Evolutionary conservation across 2,888 invertebrate species (phyloP).

Genomic region (Archips xylosteana): DNA sequence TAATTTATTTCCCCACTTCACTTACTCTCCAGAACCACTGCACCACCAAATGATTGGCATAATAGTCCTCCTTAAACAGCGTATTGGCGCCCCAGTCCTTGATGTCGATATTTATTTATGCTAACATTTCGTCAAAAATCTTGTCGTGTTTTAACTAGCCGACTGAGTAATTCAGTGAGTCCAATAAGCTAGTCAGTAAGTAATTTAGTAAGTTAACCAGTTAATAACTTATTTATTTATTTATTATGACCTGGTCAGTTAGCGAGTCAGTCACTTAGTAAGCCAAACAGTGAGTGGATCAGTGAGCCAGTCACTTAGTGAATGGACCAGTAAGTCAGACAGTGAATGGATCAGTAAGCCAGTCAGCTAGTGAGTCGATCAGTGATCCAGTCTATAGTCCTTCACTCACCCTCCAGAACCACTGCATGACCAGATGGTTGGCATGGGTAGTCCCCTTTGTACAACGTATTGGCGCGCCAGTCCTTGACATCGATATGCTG

Average conservation of each 20-base stretch:
- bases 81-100: slow-evolving; percentile 99
- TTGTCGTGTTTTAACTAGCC: slow-evolving; percentile 71
- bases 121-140: slow-evolving; percentile 94
- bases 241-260: background rate
- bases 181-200: too few species aligned
- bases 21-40: slow-evolving; percentile 98
- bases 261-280: background rate
- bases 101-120: slow-evolving; percentile 94
- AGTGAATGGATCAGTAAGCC: too few species aligned
- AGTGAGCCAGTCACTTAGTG: too few species aligned
- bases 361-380: too few species aligned
- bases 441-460: slow-evolving; percentile 99
- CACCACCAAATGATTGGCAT: slow-evolving; percentile 97
- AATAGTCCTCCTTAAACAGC: slow-evolving; percentile 99
- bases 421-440: slow-evolving; percentile 98
- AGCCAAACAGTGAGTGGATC: too few species aligned
- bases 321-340: too few species aligned
- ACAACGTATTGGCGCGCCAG: slow-evolving; percentile 98
- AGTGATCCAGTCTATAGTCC: background rate
- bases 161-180: too few species aligned
- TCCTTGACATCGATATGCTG: slow-evolving; percentile 99
- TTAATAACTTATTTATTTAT: background rate
- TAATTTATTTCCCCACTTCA: too few species aligned
- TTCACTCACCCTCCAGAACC: slow-evolving; percentile 95
- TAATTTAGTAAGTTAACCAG: background rate